Conservation (phyloP, 2,888 invertebrate species). For the Xestobium rufovillosum region DNA sequence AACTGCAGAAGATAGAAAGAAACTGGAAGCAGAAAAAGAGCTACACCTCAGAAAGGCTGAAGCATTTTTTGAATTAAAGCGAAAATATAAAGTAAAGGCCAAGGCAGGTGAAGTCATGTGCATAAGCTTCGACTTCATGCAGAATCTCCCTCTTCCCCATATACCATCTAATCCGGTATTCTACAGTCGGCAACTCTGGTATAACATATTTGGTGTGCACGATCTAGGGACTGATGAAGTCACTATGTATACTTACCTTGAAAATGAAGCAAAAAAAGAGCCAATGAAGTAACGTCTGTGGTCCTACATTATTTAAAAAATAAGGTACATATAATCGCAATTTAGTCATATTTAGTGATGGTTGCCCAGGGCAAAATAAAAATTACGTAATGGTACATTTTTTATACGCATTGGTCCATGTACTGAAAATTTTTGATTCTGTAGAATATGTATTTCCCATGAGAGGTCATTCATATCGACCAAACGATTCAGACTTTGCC, state of each 20-base stretch:
- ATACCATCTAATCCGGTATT: background rate
- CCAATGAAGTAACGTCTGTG: background rate
- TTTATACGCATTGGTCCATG: too few relatives aligned
- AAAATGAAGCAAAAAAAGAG: slow-evolving; percentile 1
- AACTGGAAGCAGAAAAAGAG: slow-evolving; percentile 1
- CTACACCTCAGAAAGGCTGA: background rate
- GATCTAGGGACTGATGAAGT: slow-evolving; percentile 1
- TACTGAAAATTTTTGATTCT: too few relatives aligned
- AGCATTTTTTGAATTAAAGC: background rate
- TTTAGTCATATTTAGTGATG: slow-evolving; percentile 1
- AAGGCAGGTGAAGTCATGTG: slow-evolving; percentile 1
- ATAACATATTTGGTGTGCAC: background rate
- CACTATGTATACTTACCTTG: slow-evolving; percentile 1
- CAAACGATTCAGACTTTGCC: slow-evolving; percentile 15
- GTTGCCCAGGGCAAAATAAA: slow-evolving; percentile 3
- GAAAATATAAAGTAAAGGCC: slow-evolving; percentile 9
- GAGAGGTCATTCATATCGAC: slow-evolving; percentile 16
- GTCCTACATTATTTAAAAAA: background rate
- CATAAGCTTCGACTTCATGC: slow-evolving; percentile 1
- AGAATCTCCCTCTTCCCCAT: slow-evolving; percentile 1
- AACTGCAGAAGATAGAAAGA: background rate
- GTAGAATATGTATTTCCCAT: slow-evolving; percentile 8
- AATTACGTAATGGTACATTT: too few relatives aligned
- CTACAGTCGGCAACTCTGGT: background rate
- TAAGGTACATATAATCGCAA: too few relatives aligned